Evolutionary conservation across 2,113 vertebrate genomes (phyloP).

Genomic region (Sciurus niger): DNA sequence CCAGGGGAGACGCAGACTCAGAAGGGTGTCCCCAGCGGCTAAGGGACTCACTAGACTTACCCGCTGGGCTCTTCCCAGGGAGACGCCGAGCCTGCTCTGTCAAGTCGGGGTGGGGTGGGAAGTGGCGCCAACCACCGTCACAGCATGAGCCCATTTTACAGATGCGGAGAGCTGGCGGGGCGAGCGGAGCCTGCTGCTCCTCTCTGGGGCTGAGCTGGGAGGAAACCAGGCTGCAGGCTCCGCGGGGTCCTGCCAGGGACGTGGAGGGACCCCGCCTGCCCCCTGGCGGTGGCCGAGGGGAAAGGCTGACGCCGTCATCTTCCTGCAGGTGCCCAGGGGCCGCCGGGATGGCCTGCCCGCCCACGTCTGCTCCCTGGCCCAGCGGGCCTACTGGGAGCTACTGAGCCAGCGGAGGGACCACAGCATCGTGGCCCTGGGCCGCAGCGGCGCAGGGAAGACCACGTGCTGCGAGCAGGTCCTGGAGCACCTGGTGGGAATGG

Average conservation of each 20-base stretch:
- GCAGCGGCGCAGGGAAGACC: constrained; percentile 94
- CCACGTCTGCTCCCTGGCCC: constrained; percentile 90
- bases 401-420: constrained; percentile 92
- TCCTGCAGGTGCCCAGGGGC: constrained; percentile 80
- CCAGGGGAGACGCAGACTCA: neutral
- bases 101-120: neutral
- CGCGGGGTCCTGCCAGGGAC: too few relatives aligned
- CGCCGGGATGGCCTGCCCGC: constrained; percentile 85
- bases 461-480: constrained; percentile 90
- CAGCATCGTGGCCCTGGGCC: constrained; percentile 93
- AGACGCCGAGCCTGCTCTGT: neutral
- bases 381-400: constrained; percentile 91
- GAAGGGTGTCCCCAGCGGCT: accelerated
- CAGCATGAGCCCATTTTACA: neutral
- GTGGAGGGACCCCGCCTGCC: accelerated
- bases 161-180: neutral
- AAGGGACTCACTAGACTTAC: neutral
- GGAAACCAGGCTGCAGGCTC: too few relatives aligned
- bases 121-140: too few relatives aligned
- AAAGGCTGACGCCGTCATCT: neutral
- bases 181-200: neutral
- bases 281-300: neutral
- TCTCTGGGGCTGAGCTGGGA: neutral
- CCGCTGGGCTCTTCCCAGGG: neutral
- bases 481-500: constrained; percentile 91